Conservation (phyloP, 2,888 invertebrate species). For the Muscina levida region DNA sequence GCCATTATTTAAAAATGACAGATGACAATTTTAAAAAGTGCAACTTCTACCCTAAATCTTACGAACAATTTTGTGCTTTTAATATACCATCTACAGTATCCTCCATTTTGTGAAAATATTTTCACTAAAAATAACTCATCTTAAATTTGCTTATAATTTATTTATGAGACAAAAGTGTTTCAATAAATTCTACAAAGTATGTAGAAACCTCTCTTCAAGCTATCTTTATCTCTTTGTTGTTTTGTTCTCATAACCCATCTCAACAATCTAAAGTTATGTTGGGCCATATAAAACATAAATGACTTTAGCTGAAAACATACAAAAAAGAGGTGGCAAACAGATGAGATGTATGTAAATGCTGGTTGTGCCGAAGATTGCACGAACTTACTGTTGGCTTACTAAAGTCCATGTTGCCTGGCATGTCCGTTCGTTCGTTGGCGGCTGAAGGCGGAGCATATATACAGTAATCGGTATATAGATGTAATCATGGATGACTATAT, state of each 20-base stretch:
- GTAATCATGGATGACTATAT: slow-evolving; percentile 4
- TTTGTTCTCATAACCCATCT: background rate
- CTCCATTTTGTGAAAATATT: too few species aligned
- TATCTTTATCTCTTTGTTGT: background rate
- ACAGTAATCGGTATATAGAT: slow-evolving; percentile 12
- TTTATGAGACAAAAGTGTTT: slow-evolving; percentile 79
- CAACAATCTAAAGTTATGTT: background rate
- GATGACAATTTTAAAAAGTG: too few species aligned
- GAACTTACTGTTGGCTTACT: slow-evolving; percentile 14
- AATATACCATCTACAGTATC: too few species aligned
- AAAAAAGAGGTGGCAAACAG: too few species aligned
- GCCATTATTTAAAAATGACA: too few species aligned
- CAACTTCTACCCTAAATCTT: too few species aligned
- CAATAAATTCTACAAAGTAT: slow-evolving; percentile 74
- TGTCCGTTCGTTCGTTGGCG: background rate
- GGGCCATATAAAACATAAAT: background rate
- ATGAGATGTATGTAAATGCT: too few species aligned
- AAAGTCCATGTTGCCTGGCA: slow-evolving; percentile 33
- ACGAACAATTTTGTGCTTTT: too few species aligned
- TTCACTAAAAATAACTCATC: slow-evolving; percentile 59
- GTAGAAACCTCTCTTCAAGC: background rate
- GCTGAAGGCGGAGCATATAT: slow-evolving; percentile 14
- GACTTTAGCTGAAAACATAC: too few species aligned
- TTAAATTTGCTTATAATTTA: slow-evolving; percentile 78
- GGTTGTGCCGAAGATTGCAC: too few species aligned